Evolutionary conservation across 2,113 vertebrate species (phyloP).

Genomic region (Oryzias woworae): DNA sequence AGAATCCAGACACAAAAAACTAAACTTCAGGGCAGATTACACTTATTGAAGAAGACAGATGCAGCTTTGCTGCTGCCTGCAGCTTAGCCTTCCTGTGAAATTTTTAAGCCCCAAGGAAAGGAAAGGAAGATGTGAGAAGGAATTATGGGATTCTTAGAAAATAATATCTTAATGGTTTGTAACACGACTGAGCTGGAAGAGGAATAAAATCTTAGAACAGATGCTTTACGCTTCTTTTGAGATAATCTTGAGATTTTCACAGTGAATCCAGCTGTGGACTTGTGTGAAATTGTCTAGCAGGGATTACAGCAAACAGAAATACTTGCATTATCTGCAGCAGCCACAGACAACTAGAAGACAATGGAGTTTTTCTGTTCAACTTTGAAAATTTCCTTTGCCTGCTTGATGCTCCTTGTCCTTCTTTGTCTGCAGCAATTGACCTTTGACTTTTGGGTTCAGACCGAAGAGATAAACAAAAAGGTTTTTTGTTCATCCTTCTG

Average conservation of each 20-base stretch:
- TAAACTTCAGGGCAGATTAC: not conserved
- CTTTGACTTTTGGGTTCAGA: not conserved
- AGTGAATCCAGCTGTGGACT: slow-evolving; percentile 13
- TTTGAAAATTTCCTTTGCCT: not conserved
- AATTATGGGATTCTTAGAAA: too few species aligned
- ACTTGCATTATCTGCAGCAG: slow-evolving; percentile 4
- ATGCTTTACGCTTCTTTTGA: not conserved
- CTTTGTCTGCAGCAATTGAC: slow-evolving; percentile 4
- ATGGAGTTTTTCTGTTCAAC: not conserved
- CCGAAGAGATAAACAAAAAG: not conserved
- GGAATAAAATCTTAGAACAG: too few species aligned
- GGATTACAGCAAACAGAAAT: not conserved
- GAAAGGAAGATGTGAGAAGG: not conserved
- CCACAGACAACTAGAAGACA: not conserved
- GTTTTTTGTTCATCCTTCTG: not conserved
- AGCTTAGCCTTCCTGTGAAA: not conserved
- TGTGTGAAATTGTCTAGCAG: slow-evolving; percentile 8
- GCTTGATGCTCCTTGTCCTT: not conserved
- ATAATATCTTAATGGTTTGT: too few species aligned
- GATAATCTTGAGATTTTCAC: not conserved
- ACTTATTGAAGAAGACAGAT: not conserved
- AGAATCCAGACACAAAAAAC: too few species aligned
- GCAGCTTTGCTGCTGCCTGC: not conserved
- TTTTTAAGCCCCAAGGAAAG: slow-evolving; percentile 1
- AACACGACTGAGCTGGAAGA: too few species aligned